Conservation (phyloP, 2,888 invertebrate species). For the Watsonalla binaria region DNA sequence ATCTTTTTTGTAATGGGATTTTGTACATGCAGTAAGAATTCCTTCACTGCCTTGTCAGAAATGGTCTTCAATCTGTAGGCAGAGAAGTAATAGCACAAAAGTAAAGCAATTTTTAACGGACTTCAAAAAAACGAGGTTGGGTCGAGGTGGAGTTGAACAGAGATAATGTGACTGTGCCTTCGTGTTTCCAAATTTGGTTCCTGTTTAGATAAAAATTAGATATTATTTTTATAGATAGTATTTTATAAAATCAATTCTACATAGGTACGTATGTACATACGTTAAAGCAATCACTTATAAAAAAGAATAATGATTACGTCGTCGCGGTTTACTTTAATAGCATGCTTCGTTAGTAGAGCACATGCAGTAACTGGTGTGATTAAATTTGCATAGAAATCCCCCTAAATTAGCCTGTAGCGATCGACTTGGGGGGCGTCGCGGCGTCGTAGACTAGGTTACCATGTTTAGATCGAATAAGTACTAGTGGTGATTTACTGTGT, state of each 20-base stretch:
- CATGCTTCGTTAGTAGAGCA: slow-evolving; percentile 50
- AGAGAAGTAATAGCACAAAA: too few relatives aligned
- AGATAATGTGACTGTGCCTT: too few relatives aligned
- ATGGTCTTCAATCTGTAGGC: too few relatives aligned
- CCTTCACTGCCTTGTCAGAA: too few relatives aligned
- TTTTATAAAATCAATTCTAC: slow-evolving; percentile 1
- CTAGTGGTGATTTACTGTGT: background rate
- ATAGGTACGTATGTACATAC: background rate
- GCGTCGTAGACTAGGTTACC: slow-evolving; percentile 7
- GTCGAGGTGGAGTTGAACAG: too few relatives aligned
- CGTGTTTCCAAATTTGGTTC: too few relatives aligned
- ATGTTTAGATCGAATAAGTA: background rate
- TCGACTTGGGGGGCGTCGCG: slow-evolving; percentile 8
- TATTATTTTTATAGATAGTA: too few relatives aligned
- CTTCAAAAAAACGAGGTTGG: too few relatives aligned
- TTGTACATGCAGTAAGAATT: too few relatives aligned
- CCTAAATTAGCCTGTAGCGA: slow-evolving; percentile 49
- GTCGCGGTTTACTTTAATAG: slow-evolving; percentile 38
- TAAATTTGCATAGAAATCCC: slow-evolving; percentile 67
- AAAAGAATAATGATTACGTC: slow-evolving; percentile 35
- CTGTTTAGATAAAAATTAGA: too few relatives aligned
- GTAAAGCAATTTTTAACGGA: too few relatives aligned
- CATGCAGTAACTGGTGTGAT: slow-evolving; percentile 45
- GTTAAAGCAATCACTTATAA: slow-evolving; percentile 24
- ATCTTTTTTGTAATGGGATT: too few relatives aligned